phyloP scores from a whole-genome alignment of 2,797 vertebrate genomes.

The Micropoecilia bifurca region DNA sequence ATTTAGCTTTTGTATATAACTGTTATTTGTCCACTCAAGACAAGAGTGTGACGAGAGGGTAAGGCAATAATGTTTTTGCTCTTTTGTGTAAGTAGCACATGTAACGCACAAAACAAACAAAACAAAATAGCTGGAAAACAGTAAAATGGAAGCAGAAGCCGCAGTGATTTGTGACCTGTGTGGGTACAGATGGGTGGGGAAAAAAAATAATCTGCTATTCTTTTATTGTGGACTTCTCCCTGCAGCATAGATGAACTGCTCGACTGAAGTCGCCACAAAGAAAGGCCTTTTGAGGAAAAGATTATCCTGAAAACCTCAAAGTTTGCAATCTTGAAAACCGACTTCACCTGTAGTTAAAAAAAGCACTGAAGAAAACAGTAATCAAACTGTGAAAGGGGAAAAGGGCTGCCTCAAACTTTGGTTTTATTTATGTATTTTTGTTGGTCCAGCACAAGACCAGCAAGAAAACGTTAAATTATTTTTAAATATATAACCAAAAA shows the following conservation, averaged over 20 bases:
- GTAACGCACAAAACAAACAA: background rate
- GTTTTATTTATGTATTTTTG: background rate
- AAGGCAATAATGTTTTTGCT: slow-evolving; percentile 12
- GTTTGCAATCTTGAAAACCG: background rate
- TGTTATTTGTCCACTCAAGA: slow-evolving; percentile 48
- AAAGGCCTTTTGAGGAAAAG: slow-evolving; percentile 24
- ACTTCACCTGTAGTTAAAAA: background rate
- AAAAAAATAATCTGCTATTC: slow-evolving; percentile 20
- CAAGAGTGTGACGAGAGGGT: slow-evolving; percentile 20
- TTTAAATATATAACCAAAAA: background rate
- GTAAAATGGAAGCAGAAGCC: slow-evolving; percentile 21
- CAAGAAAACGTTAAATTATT: background rate
- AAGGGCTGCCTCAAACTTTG: background rate
- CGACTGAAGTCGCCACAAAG: slow-evolving; percentile 25
- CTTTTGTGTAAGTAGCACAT: slow-evolving; percentile 34
- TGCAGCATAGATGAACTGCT: slow-evolving; percentile 23
- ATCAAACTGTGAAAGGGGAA: background rate
- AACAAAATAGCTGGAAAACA: slow-evolving; percentile 3
- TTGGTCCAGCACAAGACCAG: background rate
- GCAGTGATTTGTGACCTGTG: slow-evolving; percentile 33
- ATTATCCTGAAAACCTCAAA: slow-evolving; percentile 15
- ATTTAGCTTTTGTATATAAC: slow-evolving; percentile 35
- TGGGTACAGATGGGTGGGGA: slow-evolving; percentile 20
- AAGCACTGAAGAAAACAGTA: background rate
- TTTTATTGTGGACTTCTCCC: slow-evolving; percentile 35